Conservation (phyloP, 2,797 vertebrate species). For the Malurus splendens region DNA sequence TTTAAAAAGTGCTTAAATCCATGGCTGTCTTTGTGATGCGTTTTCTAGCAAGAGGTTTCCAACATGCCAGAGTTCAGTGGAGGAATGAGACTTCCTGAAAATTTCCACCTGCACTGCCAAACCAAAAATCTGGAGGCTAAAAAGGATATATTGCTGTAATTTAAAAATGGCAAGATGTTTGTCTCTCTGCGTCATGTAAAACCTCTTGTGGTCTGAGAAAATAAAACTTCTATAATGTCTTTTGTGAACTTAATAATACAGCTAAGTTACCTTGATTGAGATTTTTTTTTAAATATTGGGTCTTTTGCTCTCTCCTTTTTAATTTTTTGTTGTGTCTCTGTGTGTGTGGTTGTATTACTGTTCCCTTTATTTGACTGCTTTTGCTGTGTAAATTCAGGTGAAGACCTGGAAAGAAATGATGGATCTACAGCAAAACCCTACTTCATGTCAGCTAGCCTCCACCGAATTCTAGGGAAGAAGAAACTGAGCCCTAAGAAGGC, state of each 20-base stretch:
- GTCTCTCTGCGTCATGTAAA: neutral
- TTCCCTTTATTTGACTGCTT: constrained; percentile 35
- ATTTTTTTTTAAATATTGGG: constrained; percentile 24
- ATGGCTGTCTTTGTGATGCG: neutral
- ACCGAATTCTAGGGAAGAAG: constrained; percentile 87
- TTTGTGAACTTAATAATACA: neutral
- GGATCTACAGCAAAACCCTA: constrained; percentile 91
- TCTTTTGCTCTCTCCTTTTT: constrained; percentile 48
- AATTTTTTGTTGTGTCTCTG: neutral
- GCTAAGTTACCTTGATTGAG: neutral
- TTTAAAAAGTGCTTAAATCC: neutral
- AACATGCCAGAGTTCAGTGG: neutral
- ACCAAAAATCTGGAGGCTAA: neutral
- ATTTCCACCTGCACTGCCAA: neutral
- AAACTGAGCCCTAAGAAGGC: constrained; percentile 76
- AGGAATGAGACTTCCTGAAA: neutral
- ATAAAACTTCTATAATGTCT: neutral
- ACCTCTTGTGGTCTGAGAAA: neutral
- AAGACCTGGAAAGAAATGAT: constrained; percentile 96
- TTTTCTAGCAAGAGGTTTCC: neutral
- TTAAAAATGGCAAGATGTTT: neutral
- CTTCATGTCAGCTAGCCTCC: constrained; percentile 91
- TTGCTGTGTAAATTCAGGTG: constrained; percentile 76
- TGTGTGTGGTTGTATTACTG: neutral
- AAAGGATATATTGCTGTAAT: neutral